phyloP scores from a whole-genome alignment of 2,888 invertebrate genomes.

The Desoria tigrina region DNA sequence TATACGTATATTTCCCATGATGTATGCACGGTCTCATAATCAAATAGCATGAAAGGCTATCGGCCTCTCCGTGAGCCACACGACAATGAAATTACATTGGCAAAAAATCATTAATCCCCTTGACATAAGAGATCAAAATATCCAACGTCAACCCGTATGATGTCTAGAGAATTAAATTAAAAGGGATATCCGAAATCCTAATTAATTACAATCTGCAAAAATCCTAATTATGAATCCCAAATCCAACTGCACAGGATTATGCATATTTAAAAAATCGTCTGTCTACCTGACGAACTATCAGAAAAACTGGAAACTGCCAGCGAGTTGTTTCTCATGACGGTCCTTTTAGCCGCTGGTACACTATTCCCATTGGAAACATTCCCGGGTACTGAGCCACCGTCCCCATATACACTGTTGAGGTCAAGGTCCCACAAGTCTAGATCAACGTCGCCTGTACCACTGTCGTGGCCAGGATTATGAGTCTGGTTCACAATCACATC shows the following conservation, averaged over 20 bases:
- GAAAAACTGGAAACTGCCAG: constrained; percentile 59
- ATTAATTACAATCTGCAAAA: too few species aligned
- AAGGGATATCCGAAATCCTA: too few species aligned
- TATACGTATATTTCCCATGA: neutral
- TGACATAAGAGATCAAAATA: too few species aligned
- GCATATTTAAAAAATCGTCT: too few species aligned
- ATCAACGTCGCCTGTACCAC: constrained; percentile 69
- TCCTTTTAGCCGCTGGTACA: constrained; percentile 56
- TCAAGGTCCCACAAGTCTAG: constrained; percentile 79
- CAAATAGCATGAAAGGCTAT: constrained; percentile 17
- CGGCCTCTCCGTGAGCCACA: constrained; percentile 10
- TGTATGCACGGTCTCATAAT: neutral
- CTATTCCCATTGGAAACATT: constrained; percentile 51
- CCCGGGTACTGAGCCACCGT: constrained; percentile 30
- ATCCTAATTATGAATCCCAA: too few species aligned
- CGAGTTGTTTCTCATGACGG: constrained; percentile 56
- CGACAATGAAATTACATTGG: neutral
- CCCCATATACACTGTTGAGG: constrained; percentile 59
- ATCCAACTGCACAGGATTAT: too few species aligned
- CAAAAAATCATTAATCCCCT: too few species aligned
- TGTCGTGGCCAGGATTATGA: constrained; percentile 35
- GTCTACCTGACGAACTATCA: constrained; percentile 54
- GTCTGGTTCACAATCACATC: constrained; percentile 44
- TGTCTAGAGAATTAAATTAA: too few species aligned
- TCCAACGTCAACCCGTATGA: too few species aligned